Percentiles rank a stretch among this genome's conserved stretches.
These are phyloP conservation scores for Catagonus wagneri DNA, from an alignment of 2,113 vertebrate genomes.

Conservation along the genomic window DNA sequence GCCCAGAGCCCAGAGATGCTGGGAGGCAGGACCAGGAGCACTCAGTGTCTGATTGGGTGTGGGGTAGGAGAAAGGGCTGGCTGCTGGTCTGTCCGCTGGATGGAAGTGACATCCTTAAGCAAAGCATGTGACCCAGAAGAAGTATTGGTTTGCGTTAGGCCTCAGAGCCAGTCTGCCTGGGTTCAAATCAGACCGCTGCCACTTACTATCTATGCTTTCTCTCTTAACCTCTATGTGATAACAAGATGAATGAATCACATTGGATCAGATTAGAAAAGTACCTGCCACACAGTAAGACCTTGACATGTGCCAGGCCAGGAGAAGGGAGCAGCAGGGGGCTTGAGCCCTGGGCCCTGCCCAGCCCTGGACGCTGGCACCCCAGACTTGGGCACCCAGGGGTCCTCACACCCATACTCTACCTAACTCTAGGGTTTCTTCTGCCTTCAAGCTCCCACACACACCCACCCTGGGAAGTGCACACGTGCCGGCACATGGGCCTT, in stretches of 20 bases:
- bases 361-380: neutral
- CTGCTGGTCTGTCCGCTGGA: neutral
- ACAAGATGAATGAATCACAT: neutral
- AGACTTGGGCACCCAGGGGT: neutral
- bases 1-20: neutral
- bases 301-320: neutral
- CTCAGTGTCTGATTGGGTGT: neutral
- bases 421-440: neutral
- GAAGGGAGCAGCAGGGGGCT: neutral
- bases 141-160: neutral
- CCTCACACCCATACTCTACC: neutral
- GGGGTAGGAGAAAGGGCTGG: neutral
- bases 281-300: neutral
- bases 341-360: neutral
- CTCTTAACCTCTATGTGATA: neutral
- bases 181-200: neutral
- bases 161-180: neutral
- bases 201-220: neutral
- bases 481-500: neutral
- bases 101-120: neutral
- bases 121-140: neutral
- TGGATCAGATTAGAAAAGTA: neutral
- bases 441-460: neutral
- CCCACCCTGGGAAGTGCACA: neutral
- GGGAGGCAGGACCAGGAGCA: neutral